A percentile compares a stretch with the other conserved stretches of the same genome.
phyloP scores from a whole-genome alignment of 35 echinoderm and acorn worm genomes.

The Ptychodera flava region DNA sequence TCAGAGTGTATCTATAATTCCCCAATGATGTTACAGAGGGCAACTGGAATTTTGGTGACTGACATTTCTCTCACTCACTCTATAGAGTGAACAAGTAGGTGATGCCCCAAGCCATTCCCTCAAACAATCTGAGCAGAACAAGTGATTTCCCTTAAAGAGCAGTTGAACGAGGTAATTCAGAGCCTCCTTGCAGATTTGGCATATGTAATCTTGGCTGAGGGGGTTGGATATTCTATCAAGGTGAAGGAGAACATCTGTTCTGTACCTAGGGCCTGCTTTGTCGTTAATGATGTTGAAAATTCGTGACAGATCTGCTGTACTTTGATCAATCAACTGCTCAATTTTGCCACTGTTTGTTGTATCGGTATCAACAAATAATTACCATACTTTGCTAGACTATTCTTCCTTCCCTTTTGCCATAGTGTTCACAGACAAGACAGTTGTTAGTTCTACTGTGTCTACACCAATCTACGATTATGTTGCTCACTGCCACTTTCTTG shows the following conservation, averaged over 20 bases:
- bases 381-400: not conserved
- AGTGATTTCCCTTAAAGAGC: not conserved
- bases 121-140: not conserved
- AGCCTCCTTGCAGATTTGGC: not conserved
- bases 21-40: not conserved
- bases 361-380: not conserved
- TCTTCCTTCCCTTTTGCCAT: not conserved
- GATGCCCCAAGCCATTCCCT: not conserved
- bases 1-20: not conserved
- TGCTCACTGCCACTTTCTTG: not conserved
- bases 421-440: not conserved
- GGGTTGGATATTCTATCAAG: not conserved
- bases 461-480: not conserved
- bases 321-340: not conserved
- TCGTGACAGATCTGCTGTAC: too few relatives aligned
- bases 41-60: not conserved
- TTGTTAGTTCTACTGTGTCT: not conserved
- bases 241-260: not conserved
- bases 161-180: not conserved
- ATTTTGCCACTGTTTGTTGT: not conserved
- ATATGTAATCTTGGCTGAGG: not conserved
- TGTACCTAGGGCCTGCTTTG: not conserved
- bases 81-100: not conserved
- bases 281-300: too few relatives aligned
- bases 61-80: not conserved